These are phyloP conservation scores for Apamea sordens DNA, from an alignment of 2,888 invertebrate species.

Conservation along the genomic window DNA sequence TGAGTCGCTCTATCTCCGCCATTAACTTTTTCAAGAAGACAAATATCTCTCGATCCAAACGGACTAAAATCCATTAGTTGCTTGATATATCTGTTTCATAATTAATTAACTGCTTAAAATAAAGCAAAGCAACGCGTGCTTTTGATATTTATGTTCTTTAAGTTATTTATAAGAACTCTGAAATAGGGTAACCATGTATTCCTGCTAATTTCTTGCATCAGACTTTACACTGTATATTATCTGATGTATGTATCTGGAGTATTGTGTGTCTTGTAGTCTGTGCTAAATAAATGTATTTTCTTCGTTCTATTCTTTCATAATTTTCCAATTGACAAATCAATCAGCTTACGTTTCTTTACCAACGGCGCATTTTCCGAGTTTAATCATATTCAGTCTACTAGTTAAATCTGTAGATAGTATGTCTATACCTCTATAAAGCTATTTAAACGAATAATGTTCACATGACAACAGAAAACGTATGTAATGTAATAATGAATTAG, in stretches of 20 bases:
- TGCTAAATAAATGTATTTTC: too few relatives aligned
- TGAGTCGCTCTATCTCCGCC: constrained; percentile 47
- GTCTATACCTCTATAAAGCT: neutral
- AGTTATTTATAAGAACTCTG: constrained; percentile 63
- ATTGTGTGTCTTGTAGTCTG: too few relatives aligned
- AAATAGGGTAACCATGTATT: constrained; percentile 52
- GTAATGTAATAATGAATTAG: too few relatives aligned
- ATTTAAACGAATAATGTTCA: neutral
- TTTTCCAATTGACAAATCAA: constrained; percentile 14
- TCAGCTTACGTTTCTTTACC: constrained; percentile 1
- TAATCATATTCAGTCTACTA: constrained; percentile 32
- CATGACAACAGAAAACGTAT: neutral
- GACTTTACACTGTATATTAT: too few relatives aligned
- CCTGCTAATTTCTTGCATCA: too few relatives aligned
- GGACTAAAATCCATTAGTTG: constrained; percentile 62
- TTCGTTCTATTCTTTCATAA: constrained; percentile 2
- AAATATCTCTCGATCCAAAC: constrained; percentile 57
- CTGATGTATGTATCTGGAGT: too few relatives aligned
- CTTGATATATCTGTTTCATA: constrained; percentile 67
- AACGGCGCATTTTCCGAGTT: neutral
- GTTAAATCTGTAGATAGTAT: neutral
- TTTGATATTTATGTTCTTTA: constrained; percentile 63
- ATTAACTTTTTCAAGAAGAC: constrained; percentile 52
- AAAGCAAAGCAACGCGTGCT: constrained; percentile 62
- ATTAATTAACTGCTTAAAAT: constrained; percentile 70